phyloP scores from a whole-genome alignment of 1,140 invertebrate species.

The Sipha flava region DNA sequence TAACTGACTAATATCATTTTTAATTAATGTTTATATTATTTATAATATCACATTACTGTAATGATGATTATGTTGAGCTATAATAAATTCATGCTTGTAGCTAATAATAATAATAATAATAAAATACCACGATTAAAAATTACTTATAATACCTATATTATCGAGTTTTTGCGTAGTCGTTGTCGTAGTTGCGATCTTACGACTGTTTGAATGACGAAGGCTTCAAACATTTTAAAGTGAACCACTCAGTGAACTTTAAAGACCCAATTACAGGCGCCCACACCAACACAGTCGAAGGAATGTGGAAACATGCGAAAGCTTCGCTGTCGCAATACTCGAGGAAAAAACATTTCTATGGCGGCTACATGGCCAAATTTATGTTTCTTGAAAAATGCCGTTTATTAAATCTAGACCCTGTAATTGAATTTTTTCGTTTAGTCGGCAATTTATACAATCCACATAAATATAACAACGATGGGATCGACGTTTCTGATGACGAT shows the following conservation, averaged over 20 bases:
- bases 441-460: not conserved
- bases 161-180: too few relatives aligned
- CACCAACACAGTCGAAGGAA: not conserved
- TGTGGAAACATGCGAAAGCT: not conserved
- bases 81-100: too few relatives aligned
- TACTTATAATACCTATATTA: too few relatives aligned
- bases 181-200: too few relatives aligned
- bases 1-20: too few relatives aligned
- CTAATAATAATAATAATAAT: too few relatives aligned
- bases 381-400: not conserved
- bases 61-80: too few relatives aligned
- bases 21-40: too few relatives aligned
- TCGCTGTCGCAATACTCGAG: not conserved
- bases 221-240: constrained; percentile 37
- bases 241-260: constrained; percentile 35
- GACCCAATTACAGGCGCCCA: constrained; percentile 35
- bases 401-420: not conserved
- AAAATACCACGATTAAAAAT: too few relatives aligned
- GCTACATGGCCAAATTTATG: not conserved
- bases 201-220: constrained; percentile 21
- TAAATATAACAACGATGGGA: not conserved
- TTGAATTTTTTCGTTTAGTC: not conserved
- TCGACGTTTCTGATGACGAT: not conserved
- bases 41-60: too few relatives aligned
- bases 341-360: constrained; percentile 1